Evolutionary conservation across 2,797 vertebrate species (phyloP), one percentile per base, ranked within the genome.

Genomic region (Scarus forsteni): DNA sequence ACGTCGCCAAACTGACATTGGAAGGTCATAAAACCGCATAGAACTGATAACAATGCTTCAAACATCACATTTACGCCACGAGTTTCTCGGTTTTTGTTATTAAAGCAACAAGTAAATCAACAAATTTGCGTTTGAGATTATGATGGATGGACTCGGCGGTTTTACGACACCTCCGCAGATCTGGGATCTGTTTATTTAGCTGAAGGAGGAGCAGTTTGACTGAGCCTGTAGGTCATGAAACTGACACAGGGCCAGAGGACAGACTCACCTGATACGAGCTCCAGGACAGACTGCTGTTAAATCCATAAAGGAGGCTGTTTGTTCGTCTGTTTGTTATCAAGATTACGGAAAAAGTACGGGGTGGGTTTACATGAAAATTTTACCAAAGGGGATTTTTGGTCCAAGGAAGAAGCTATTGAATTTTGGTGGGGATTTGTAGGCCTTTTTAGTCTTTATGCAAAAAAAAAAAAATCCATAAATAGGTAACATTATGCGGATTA

Each of bases 151-250:
- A 1, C 1, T 3, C 0, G 0, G 3, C 0, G 16, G 15, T 36
- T 76, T 80, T 80, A 71, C 77, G 77, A 83, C 75, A 82, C 42
- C 10, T 44, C 6, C 16, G 58, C 71, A 1, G 73, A 79, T 63
- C 61, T 70, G 38, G 36, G 72, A 61, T 77, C 80, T n/a, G 80
- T 77, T 76, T 3, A 16, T 0, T 44, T 16, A 40, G 50, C 35
- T 55, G 1, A 45, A 73, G 49, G 62, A 0, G 48, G 19, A 18
- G 43, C 3, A 1, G 0, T 13, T 7, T 5, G 8, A 51, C 8
- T 7, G 18, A 6, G 13, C 34, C 0, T 10, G 13, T 11, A 18
- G 14, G 1, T 13, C 1, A 42, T 7, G 45, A 13, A 63, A 66
- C 62, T 70, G 70, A 57, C 54, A 10, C 9, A 14, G 8, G 8